A percentile compares a stretch with the other conserved stretches of the same genome.
Conservation (phyloP, 2,888 invertebrate species). For the Eupithecia centaureata region DNA sequence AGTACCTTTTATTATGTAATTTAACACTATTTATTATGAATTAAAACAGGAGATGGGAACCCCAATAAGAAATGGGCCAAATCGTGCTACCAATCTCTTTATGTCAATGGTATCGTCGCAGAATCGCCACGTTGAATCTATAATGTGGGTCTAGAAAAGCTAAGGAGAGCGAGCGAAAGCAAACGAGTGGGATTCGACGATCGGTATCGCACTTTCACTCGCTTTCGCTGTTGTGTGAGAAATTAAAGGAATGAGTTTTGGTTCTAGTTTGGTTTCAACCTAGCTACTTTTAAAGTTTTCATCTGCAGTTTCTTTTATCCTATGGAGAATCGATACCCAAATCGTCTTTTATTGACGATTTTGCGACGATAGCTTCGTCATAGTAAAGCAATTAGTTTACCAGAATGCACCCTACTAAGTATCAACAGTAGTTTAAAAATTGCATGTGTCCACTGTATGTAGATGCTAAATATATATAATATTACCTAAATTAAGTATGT, state of each 20-base stretch:
- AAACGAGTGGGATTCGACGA: no score
- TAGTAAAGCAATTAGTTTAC: not conserved
- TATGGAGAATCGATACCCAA: not conserved
- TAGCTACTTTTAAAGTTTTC: not conserved
- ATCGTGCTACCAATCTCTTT: not conserved
- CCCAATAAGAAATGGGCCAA: not conserved
- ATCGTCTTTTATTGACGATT: not conserved
- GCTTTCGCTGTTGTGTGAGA: no score
- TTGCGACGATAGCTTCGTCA: not conserved
- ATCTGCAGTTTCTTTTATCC: not conserved
- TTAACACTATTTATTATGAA: not conserved
- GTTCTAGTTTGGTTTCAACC: no score
- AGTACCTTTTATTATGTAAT: slow-evolving; percentile 1
- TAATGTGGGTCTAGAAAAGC: no score
- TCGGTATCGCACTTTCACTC: no score
- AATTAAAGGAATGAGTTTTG: not conserved
- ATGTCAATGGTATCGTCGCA: not conserved
- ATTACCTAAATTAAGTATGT: not conserved
- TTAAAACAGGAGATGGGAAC: not conserved
- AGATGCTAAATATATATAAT: no score
- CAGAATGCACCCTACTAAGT: not conserved
- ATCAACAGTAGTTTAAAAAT: not conserved
- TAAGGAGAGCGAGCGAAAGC: no score
- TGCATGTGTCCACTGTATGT: not conserved
- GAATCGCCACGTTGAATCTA: not conserved